phyloP scores from a whole-genome alignment of 2,888 invertebrate species.

The Podabrus alpinus region DNA sequence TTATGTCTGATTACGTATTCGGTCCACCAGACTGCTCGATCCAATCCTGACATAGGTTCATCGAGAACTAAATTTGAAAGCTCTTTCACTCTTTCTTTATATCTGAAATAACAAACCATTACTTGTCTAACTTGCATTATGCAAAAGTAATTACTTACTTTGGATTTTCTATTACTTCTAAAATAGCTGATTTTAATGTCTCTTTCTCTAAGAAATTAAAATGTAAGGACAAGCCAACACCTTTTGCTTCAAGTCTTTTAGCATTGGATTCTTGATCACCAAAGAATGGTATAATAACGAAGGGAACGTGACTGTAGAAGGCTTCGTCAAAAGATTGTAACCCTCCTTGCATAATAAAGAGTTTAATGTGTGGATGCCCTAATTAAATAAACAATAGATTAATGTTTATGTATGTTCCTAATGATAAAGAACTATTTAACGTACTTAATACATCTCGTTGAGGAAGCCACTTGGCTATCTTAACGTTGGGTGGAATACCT shows the following conservation, averaged over 20 bases:
- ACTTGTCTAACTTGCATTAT: neutral
- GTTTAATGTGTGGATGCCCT: neutral
- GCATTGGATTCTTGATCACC: neutral
- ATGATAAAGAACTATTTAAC: neutral
- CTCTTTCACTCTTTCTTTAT: neutral
- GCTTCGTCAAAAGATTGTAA: neutral
- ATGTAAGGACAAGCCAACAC: neutral
- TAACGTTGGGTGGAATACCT: constrained; percentile 50
- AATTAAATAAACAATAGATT: neutral
- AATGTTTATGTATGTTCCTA: too few species aligned
- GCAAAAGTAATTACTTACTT: neutral
- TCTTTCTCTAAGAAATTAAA: neutral
- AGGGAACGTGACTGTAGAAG: neutral
- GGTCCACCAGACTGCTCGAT: constrained; percentile 43
- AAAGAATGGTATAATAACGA: neutral
- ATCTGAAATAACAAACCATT: constrained; percentile 12
- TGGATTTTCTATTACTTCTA: neutral
- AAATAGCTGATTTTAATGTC: neutral
- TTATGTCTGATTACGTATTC: constrained; percentile 42
- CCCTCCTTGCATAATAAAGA: constrained; percentile 24
- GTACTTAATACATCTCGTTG: constrained; percentile 52
- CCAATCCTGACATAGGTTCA: constrained; percentile 39
- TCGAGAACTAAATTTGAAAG: constrained; percentile 33
- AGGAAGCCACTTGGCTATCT: constrained; percentile 52
- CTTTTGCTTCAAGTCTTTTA: neutral